A percentile compares a stretch with the other conserved stretches of the same genome.
Conservation (phyloP, 2,113 vertebrate genomes). For the Nibea coibor region DNA sequence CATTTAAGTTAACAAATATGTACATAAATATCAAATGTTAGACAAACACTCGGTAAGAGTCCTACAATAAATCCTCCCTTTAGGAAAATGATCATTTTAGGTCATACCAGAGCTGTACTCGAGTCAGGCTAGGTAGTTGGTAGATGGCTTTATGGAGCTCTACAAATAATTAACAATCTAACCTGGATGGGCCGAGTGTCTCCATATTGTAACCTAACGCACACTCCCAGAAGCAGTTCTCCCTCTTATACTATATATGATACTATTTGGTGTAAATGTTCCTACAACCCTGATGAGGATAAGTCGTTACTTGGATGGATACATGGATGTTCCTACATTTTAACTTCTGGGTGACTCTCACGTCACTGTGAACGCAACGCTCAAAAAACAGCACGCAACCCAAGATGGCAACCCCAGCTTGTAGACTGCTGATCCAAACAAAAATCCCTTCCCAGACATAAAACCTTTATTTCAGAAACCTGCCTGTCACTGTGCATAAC, state of each 20-base stretch:
- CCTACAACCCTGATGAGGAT: too few species aligned
- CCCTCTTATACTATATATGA: too few species aligned
- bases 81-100: not conserved
- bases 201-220: not conserved
- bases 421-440: too few species aligned
- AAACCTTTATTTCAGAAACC: not conserved
- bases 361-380: too few species aligned
- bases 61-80: not conserved
- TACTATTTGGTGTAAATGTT: not conserved
- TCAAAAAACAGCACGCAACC: too few species aligned
- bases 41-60: not conserved
- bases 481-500: not conserved
- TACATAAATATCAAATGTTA: not conserved
- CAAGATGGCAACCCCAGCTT: too few species aligned
- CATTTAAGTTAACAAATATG: not conserved
- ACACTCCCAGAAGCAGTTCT: not conserved
- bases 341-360: not conserved
- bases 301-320: too few species aligned
- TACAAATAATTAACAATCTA: not conserved
- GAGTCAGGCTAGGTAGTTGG: not conserved
- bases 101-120: not conserved
- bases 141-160: not conserved
- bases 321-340: not conserved
- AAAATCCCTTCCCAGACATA: too few species aligned
- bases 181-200: not conserved